Evolutionary conservation across 2,113 vertebrate genomes (phyloP), one percentile per base, ranked within the genome.

Genomic region (Leucosticte australis): DNA sequence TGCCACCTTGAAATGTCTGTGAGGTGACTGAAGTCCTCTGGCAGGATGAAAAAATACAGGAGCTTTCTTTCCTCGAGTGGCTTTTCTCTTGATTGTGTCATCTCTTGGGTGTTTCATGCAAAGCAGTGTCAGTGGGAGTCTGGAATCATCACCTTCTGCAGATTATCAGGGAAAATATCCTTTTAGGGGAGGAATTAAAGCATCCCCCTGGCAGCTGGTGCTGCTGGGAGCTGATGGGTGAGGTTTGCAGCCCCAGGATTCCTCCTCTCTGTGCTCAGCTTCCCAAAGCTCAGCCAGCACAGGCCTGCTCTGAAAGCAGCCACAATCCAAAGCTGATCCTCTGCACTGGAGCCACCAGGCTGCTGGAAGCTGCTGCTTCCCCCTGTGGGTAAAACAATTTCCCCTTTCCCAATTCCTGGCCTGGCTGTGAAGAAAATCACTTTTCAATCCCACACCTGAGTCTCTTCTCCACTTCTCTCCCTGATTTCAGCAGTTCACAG

Each of bases 101-200:
- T 33, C 27, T 62, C 9, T 17, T 28, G 74, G 77, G 15, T 33
- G 20, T 65, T 73, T 22, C 22, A 10, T 1, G 11, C 65, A 47
- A 22, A 84, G 46, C 53, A 17, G 23, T 0, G 35, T 7, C 63
- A 13, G 1, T 26, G 22, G 33, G 4, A 37, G 22, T 5, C 53
- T 87, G 77, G 31, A 27, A 65, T 10, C 68, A 37, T 4, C 77
- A 6, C 24, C 18, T 13, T 0, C 35, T 35, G 68, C 63, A 57
- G 46, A 21, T 12, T 3, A 37, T 12, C 9, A 8, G n/a, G 71
- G 57, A 2, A 81, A 80, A 60, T 2, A 0, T 1, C 2, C 0
- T 10, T 16, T 16, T 8, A 15, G 41, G 55, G 35, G 7, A 46
- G 59, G 63, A 17, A 64, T 15, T 18, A 7, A 8, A 85, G 74